Base-by-base conservation (phyloP, 2,888 invertebrate species). In the Scotopteryx bipunctaria region DNA sequence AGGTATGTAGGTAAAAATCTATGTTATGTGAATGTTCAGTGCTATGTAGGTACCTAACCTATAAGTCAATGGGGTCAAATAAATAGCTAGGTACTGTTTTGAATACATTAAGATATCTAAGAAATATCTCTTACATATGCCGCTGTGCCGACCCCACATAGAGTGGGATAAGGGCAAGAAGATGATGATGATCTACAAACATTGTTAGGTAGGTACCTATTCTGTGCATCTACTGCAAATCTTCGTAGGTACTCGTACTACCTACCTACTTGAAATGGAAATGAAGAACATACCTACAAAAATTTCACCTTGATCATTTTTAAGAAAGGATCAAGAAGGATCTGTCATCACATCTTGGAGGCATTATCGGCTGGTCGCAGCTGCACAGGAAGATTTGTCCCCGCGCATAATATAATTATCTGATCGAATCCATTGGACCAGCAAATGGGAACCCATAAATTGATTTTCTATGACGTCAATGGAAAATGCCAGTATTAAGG, bases 371-470 rank as follows among this genome's bases (percentile, higher is more conserved):
- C 61, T 64, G 79, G 83, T 62, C 85, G 65, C 89, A 89, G 89
- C 86, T 88, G 89, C 82, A 76, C 74, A 72, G 69, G 75, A 75
- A 77, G 78, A 86, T 83, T 81, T 83, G 85, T 82, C 83, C 63
- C 72, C 68, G 72, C 73, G 72, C 76, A 76, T 82, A 69, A 81
- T 81, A 85, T 82, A 80, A 84, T 87, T 86, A 86, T 88, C 87
- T 78, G 86, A 88, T 87, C 63, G 71, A 73, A 76, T 60, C 73
- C 83, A 72, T 56, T 81, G 81, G 64, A 76, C 81, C 83, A 76
- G 69, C 69, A 81, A 86, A 90, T 90, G 66, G 55, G 81, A 67
- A 73, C 67, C 65, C 57, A 72, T 81, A 83, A 81, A 86, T 85
- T 81, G 78, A 74, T 82, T 76, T 73, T 57, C 69, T 76, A 72